These are phyloP conservation scores for Heliconius himera DNA, from an alignment of 1,140 invertebrate species.

Conservation along the genomic window DNA sequence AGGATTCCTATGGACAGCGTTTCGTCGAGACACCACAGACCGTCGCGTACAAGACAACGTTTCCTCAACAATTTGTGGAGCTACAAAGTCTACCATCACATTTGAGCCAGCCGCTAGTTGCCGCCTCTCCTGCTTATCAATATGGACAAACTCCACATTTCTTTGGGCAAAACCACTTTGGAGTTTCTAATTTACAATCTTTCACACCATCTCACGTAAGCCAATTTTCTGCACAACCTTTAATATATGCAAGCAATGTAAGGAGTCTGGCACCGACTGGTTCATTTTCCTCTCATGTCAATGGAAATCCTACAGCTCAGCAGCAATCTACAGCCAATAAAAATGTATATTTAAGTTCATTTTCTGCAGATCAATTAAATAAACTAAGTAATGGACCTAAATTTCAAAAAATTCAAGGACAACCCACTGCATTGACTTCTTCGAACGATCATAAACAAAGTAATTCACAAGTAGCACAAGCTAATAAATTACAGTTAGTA, in stretches of 20 bases:
- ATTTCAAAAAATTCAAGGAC: constrained; percentile 20
- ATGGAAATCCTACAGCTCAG: constrained; percentile 41
- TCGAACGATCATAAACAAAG: constrained; percentile 42
- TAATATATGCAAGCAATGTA: constrained; percentile 47
- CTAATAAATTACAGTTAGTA: constrained; percentile 48
- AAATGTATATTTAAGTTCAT: constrained; percentile 47
- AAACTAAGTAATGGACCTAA: constrained; percentile 49
- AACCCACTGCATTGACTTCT: constrained; percentile 38
- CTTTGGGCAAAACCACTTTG: constrained; percentile 53
- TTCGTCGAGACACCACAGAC: constrained; percentile 57
- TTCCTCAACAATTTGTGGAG: constrained; percentile 70
- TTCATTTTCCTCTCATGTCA: constrained; percentile 34
- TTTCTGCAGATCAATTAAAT: constrained; percentile 37
- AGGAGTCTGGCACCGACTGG: constrained; percentile 41
- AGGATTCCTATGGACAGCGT: constrained; percentile 71
- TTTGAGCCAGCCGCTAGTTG: constrained; percentile 64
- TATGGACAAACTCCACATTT: constrained; percentile 60
- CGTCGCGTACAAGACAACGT: constrained; percentile 56
- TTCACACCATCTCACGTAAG: constrained; percentile 37
- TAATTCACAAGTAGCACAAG: constrained; percentile 40
- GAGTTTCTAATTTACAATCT: constrained; percentile 51
- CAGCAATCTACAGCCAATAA: constrained; percentile 56
- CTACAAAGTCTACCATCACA: constrained; percentile 68
- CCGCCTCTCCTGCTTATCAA: constrained; percentile 52
- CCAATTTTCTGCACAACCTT: constrained; percentile 51